Percentiles rank a stretch among this genome's conserved stretches.
Evolutionary conservation across 2,888 invertebrate genomes (phyloP).

Genomic region (Aromia moschata): DNA sequence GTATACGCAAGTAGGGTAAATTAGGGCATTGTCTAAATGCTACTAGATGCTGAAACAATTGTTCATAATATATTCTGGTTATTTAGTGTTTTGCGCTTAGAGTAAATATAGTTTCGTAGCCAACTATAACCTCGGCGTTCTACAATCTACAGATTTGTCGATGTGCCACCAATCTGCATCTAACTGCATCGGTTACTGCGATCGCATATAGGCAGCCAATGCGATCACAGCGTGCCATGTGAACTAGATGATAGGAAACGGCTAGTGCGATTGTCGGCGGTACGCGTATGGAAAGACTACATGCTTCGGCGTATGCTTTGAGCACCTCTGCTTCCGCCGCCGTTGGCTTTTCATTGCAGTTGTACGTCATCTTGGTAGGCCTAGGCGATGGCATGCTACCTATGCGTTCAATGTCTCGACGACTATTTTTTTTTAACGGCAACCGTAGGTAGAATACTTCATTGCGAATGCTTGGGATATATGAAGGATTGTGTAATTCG

Average conservation of each 20-base stretch:
- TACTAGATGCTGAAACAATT: too few species aligned
- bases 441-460: too few species aligned
- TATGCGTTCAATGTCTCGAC: conserved; percentile 18
- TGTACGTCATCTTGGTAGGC: conserved; percentile 9
- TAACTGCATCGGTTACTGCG: conserved; percentile 41
- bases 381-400: conserved; percentile 13
- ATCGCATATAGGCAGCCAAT: conserved; percentile 44
- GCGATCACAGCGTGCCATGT: conserved; percentile 41
- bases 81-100: too few species aligned
- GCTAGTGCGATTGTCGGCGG: conserved; percentile 29
- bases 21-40: too few species aligned
- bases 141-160: conserved; percentile 44
- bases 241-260: conserved; percentile 44
- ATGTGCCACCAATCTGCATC: conserved; percentile 50
- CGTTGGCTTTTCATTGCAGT: not conserved
- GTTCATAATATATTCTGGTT: too few species aligned
- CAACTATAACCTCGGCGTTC: too few species aligned
- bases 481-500: too few species aligned
- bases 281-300: conserved; percentile 36
- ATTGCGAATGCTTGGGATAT: too few species aligned
- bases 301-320: conserved; percentile 39
- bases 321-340: conserved; percentile 40
- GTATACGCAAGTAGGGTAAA: too few species aligned
- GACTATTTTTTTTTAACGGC: conserved; percentile 15
- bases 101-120: too few species aligned